phyloP scores from a whole-genome alignment of 2,888 invertebrate genomes.

The Anarsia innoxiella region DNA sequence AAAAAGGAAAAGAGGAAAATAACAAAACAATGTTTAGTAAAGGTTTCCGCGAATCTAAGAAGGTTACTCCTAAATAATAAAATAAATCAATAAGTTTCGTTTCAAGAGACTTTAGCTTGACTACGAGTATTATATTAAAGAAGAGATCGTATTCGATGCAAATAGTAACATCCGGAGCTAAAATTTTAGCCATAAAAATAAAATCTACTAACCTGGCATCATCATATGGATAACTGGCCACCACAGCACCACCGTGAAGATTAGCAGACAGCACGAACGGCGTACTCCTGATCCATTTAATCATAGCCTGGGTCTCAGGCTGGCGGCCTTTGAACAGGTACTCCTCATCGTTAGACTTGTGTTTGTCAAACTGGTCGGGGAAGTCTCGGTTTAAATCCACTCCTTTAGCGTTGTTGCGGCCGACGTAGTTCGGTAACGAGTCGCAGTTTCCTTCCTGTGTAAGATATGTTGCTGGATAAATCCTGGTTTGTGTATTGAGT shows the following conservation, averaged over 20 bases:
- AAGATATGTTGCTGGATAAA: too few relatives aligned
- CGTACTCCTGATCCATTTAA: constrained; percentile 89
- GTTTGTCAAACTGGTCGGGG: constrained; percentile 87
- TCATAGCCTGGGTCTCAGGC: constrained; percentile 91
- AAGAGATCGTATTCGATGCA: too few relatives aligned
- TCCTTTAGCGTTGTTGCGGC: constrained; percentile 87
- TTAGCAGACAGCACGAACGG: constrained; percentile 96
- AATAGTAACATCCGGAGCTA: too few relatives aligned
- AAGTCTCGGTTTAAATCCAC: constrained; percentile 94
- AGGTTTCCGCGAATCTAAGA: too few relatives aligned
- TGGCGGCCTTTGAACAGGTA: constrained; percentile 78
- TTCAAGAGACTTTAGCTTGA: too few relatives aligned
- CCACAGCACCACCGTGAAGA: constrained; percentile 96
- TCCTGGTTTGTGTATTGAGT: too few relatives aligned
- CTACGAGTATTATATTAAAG: too few relatives aligned
- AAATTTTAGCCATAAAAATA: too few relatives aligned
- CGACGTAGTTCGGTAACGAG: constrained; percentile 78
- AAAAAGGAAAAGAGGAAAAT: too few relatives aligned
- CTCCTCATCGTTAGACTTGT: constrained; percentile 46
- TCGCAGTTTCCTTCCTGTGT: constrained; percentile 89
- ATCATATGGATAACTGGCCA: constrained; percentile 98
- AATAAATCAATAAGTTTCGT: too few relatives aligned
- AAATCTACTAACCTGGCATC: constrained; percentile 83
- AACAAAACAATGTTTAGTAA: too few relatives aligned
- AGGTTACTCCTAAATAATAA: too few relatives aligned